Percentiles rank a stretch among this genome's conserved stretches.
These are phyloP conservation scores for Drosophila micromelanica DNA, from an alignment of 1,140 invertebrate genomes.

Conservation along the genomic window DNA sequence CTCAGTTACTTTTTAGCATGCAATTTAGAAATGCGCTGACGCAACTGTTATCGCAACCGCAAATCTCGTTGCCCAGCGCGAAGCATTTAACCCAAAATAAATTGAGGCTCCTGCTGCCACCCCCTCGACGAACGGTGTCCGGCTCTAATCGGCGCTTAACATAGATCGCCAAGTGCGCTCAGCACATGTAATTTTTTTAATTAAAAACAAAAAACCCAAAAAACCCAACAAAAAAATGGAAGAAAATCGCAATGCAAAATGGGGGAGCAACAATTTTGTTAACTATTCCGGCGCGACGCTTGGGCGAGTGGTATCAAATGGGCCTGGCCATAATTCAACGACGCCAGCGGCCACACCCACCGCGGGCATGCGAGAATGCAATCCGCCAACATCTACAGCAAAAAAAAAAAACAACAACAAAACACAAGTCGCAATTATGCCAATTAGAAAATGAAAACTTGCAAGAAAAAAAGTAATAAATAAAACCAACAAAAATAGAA, in stretches of 20 bases:
- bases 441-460: conserved; percentile 75
- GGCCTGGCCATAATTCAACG: conserved; percentile 63
- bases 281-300: background rate
- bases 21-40: conserved; percentile 52
- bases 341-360: conserved; percentile 62
- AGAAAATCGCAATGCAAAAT: conserved; percentile 40
- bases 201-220: conserved; percentile 10
- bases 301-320: conserved; percentile 23
- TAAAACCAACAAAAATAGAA: conserved; percentile 1
- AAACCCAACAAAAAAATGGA: conserved; percentile 7
- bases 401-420: conserved; percentile 27
- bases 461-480: conserved; percentile 44
- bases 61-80: conserved; percentile 46
- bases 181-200: conserved; percentile 68
- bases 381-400: conserved; percentile 21
- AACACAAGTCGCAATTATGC: conserved; percentile 85
- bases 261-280: conserved; percentile 28
- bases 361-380: conserved; percentile 73
- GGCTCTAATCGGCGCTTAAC: conserved; percentile 72
- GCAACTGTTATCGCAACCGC: conserved; percentile 65
- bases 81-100: conserved; percentile 71
- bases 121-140: conserved; percentile 4
- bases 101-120: conserved; percentile 40
- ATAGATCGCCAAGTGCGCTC: conserved; percentile 65
- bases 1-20: conserved; percentile 2